Conservation (phyloP, 1,140 invertebrate species). For the Zophobas atratus region DNA sequence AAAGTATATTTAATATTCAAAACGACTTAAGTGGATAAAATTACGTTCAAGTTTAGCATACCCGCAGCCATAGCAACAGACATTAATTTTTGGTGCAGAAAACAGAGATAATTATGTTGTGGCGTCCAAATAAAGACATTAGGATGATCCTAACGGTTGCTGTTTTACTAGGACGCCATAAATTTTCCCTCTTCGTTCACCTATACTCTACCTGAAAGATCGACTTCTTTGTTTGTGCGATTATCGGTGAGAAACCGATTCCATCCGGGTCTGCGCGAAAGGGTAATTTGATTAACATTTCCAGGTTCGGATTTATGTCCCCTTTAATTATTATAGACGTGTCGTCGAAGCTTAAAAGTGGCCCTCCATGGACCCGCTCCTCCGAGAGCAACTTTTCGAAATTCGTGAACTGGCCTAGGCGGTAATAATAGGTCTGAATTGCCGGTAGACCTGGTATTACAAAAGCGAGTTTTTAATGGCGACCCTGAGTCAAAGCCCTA, state of each 20-base stretch:
- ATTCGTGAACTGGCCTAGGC: constrained; percentile 41
- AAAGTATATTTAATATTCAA: too few relatives aligned
- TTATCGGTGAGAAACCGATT: constrained; percentile 5
- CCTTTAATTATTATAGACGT: constrained; percentile 13
- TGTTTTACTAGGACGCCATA: constrained; percentile 50
- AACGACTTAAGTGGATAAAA: too few relatives aligned
- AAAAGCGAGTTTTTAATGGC: constrained; percentile 67
- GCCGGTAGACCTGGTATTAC: constrained; percentile 62
- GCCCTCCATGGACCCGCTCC: not conserved
- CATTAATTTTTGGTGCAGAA: too few relatives aligned
- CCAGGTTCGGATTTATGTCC: constrained; percentile 13
- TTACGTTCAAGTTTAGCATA: too few relatives aligned
- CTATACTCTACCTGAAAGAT: constrained; percentile 47
- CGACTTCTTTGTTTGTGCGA: constrained; percentile 38
- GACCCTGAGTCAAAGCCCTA: constrained; percentile 61
- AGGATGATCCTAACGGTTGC: constrained; percentile 47
- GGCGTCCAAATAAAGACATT: constrained; percentile 45
- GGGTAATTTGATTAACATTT: constrained; percentile 18
- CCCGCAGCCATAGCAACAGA: too few relatives aligned
- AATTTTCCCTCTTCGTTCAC: constrained; percentile 45
- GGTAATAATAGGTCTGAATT: constrained; percentile 63
- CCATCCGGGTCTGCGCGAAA: not conserved
- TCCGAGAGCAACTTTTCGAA: constrained; percentile 21
- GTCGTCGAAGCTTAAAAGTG: not conserved
- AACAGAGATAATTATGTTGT: constrained; percentile 27